Base-by-base conservation (phyloP, 1,140 invertebrate species). In the Batillaria attramentaria region DNA sequence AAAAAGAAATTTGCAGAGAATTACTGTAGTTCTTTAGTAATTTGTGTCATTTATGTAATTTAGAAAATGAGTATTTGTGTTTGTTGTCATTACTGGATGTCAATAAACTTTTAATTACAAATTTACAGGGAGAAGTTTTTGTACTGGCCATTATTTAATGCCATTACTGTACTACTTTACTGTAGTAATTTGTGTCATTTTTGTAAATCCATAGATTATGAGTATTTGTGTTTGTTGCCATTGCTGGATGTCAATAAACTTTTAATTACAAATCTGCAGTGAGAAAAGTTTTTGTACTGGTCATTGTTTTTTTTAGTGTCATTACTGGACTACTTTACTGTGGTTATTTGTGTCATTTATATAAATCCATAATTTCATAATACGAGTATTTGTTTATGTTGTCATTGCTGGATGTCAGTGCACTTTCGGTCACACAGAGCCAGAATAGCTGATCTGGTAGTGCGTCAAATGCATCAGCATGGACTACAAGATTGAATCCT, bases 41-140 rank as follows among this genome's bases (percentile, higher is more conserved):
- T n/a, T 62, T 62, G n/a, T n/a, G n/a, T n/a, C n/a, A 3, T 16
- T 62, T 31, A 62, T 62, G 8, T 62, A 8, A 62, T 62, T 50
- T 10, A 50, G 10, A 50, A 50, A 50, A 50, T 35, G 35, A 4
- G 35, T 39, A 31, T 69, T 13, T 60, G 37, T 69, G 31, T 69
- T 69, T 31, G 68, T 69, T 35, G 74, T 69, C n/a, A 46, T 42
- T 57, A n/a, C n/a, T n/a, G n/a, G n/a, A n/a, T n/a, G n/a, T n/a
- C n/a, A n/a, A n/a, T n/a, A n/a, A n/a, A n/a, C n/a, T n/a, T n/a
- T n/a, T n/a, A n/a, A n/a, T n/a, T n/a, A n/a, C n/a, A n/a, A n/a
- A n/a, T n/a, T n/a, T n/a, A n/a, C n/a, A n/a, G n/a, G n/a, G n/a
- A n/a, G n/a, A n/a, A n/a, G n/a, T n/a, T n/a, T n/a, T n/a, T n/a